Conservation (phyloP, 1,140 invertebrate species). For the Nomia melanderi region DNA sequence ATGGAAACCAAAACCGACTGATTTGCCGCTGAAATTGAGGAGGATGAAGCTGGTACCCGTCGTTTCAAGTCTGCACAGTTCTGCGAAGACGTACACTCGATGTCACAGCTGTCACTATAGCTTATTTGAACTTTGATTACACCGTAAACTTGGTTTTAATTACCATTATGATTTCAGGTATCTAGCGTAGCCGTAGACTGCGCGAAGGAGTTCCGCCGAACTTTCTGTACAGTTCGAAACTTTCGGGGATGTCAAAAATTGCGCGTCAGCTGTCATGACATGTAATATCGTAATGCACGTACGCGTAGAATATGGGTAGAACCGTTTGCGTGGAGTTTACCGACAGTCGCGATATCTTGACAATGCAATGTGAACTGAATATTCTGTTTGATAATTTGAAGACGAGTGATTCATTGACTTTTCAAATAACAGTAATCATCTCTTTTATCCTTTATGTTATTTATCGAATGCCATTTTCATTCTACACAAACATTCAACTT, state of each 20-base stretch:
- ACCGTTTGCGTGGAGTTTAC: not conserved
- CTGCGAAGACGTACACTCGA: conserved; percentile 49
- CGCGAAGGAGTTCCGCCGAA: conserved; percentile 12
- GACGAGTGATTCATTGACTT: too few species aligned
- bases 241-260: conserved; percentile 8
- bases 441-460: too few species aligned
- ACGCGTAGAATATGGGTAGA: not conserved
- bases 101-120: conserved; percentile 52
- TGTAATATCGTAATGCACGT: not conserved
- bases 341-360: too few species aligned
- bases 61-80: conserved; percentile 25
- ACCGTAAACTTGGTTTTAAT: conserved; percentile 61
- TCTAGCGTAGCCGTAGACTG: conserved; percentile 4
- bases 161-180: conserved; percentile 52
- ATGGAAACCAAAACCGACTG: not conserved
- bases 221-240: conserved; percentile 8
- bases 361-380: too few species aligned
- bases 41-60: conserved; percentile 24
- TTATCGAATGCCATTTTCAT: too few species aligned
- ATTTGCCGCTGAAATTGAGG: not conserved
- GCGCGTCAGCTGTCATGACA: conserved; percentile 3
- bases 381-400: too few species aligned
- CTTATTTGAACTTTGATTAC: conserved; percentile 66
- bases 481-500: too few species aligned
- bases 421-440: too few species aligned